Evolutionary conservation across 2,888 invertebrate species (phyloP).

Genomic region (Patella pellucida): DNA sequence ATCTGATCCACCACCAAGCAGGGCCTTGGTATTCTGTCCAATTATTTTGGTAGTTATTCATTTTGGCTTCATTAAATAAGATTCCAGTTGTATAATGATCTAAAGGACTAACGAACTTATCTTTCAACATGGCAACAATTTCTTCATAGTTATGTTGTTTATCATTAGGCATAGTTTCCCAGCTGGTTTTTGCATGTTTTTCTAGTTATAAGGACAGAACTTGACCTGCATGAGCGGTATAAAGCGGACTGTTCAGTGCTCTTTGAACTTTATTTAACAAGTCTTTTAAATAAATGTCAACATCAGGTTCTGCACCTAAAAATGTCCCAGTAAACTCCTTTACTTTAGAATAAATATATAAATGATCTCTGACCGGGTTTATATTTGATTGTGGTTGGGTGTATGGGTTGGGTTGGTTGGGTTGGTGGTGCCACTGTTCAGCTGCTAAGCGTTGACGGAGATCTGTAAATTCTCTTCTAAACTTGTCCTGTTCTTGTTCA

Average conservation of each 20-base stretch:
- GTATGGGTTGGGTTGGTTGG: not conserved
- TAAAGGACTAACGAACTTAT: not conserved
- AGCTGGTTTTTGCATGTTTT: not conserved
- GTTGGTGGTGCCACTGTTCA: not conserved
- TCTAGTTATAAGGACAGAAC: not conserved
- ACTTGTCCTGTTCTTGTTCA: not conserved
- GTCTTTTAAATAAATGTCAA: not conserved
- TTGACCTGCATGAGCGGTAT: not conserved
- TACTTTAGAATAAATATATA: conserved; percentile 1
- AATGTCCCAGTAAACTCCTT: not conserved
- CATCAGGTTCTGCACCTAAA: conserved; percentile 8
- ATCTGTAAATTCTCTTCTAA: not conserved
- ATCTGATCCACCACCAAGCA: not conserved
- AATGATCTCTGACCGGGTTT: not conserved
- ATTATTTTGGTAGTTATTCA: not conserved
- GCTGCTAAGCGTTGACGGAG: not conserved
- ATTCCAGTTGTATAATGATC: not conserved
- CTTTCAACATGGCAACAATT: not conserved
- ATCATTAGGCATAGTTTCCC: not conserved
- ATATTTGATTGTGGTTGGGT: not conserved
- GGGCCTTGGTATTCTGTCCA: not conserved
- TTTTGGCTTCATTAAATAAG: not conserved
- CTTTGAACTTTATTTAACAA: not conserved
- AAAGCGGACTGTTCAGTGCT: not conserved
- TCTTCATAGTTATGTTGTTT: not conserved